These are phyloP conservation scores for Mormyrus lacerda DNA, from an alignment of 2,113 vertebrate genomes.

Conservation along the genomic window DNA sequence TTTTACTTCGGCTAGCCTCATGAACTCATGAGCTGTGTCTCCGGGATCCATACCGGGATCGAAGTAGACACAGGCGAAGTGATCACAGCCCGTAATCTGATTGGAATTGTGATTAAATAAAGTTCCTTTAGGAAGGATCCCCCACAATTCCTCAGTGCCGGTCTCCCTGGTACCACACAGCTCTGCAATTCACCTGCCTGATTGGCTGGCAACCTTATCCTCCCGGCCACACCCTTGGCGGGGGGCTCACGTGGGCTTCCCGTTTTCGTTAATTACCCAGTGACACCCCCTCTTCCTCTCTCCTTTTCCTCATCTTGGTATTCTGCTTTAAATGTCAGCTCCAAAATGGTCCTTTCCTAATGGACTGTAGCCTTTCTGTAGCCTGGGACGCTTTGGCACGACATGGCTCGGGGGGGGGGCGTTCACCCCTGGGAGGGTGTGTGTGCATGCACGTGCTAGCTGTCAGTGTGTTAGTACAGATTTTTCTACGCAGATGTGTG, in stretches of 20 bases:
- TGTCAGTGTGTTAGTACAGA: background rate
- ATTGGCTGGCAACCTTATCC: background rate
- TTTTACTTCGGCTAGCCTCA: background rate
- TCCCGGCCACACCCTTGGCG: constrained; percentile 6
- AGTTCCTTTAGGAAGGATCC: background rate
- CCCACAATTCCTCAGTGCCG: constrained; percentile 30
- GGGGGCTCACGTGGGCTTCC: constrained; percentile 6
- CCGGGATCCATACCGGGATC: background rate
- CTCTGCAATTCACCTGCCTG: background rate
- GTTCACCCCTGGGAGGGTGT: background rate
- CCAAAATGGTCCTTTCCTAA: constrained; percentile 29
- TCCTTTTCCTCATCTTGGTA: constrained; percentile 19
- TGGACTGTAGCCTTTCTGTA: constrained; percentile 47
- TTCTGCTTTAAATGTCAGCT: constrained; percentile 44
- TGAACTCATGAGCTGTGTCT: background rate
- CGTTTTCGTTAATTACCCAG: constrained; percentile 20
- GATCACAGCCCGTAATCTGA: background rate
- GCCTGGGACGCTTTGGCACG: constrained; percentile 43
- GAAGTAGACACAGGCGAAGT: background rate
- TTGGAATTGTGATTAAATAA: background rate
- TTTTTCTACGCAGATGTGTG: background rate
- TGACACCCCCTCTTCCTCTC: constrained; percentile 20
- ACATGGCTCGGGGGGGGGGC: constrained; percentile 5
- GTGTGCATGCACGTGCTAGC: background rate
- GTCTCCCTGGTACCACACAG: constrained; percentile 29